These are phyloP conservation scores for Samia ricini DNA, from an alignment of 1,140 invertebrate genomes.

Conservation along the genomic window DNA sequence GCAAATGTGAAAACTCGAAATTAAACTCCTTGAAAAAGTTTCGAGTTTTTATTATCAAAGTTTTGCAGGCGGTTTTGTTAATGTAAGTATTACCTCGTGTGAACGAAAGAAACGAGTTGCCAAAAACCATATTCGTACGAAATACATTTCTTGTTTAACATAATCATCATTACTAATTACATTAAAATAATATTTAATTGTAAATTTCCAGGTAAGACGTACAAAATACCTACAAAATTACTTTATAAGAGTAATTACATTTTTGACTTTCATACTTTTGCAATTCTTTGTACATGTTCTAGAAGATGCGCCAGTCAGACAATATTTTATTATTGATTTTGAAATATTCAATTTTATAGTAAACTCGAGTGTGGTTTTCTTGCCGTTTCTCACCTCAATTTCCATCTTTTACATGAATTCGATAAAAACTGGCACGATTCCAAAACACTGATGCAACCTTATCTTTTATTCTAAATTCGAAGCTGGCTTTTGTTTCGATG, in stretches of 20 bases:
- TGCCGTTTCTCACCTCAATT: slow-evolving; percentile 59
- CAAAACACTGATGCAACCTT: slow-evolving; percentile 39
- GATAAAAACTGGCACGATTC: slow-evolving; percentile 57
- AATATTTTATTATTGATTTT: neutral
- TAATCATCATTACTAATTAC: no score
- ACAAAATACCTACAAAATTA: no score
- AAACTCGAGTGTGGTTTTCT: slow-evolving; percentile 32
- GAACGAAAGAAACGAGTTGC: neutral
- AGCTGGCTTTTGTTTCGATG: slow-evolving; percentile 33
- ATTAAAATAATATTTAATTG: no score
- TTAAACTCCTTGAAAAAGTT: neutral
- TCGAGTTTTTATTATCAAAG: neutral
- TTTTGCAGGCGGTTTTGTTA: neutral
- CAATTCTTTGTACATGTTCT: neutral
- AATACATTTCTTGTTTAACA: neutral
- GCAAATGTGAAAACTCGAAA: slow-evolving; percentile 12
- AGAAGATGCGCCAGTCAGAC: neutral
- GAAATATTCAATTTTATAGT: slow-evolving; percentile 5
- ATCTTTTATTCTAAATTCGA: slow-evolving; percentile 17
- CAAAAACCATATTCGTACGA: neutral
- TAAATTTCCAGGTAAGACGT: no score
- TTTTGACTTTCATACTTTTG: neutral
- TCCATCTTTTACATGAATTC: slow-evolving; percentile 62
- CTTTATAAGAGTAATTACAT: neutral
- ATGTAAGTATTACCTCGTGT: neutral